Percentiles rank a stretch among this genome's conserved stretches.
Conservation (phyloP, 1,140 invertebrate species). For the Vanessa tameamea region DNA sequence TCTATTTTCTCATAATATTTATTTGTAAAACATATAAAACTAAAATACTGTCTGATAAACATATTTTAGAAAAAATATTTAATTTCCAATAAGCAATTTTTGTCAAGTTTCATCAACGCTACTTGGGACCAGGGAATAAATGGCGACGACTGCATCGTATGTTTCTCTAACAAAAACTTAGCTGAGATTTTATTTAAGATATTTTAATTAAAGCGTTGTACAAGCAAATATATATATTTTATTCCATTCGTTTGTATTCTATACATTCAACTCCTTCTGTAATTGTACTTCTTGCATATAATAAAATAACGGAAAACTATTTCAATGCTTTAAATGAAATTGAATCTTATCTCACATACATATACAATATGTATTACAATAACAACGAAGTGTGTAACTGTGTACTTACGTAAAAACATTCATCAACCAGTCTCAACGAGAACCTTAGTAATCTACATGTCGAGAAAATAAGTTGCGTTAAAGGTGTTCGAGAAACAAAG, state of each 20-base stretch:
- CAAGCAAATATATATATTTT: not conserved
- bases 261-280: not conserved
- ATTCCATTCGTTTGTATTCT: not conserved
- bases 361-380: conserved; percentile 1
- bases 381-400: conserved; percentile 5
- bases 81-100: no score
- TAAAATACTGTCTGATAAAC: no score
- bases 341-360: not conserved
- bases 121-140: no score
- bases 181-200: no score
- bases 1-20: no score
- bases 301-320: not conserved
- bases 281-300: not conserved
- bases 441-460: conserved; percentile 38
- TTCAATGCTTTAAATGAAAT: not conserved
- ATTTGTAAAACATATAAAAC: no score
- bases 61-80: no score
- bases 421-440: conserved; percentile 34
- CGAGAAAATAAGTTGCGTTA: conserved; percentile 32
- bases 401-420: conserved; percentile 28
- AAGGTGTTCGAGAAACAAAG: conserved; percentile 22
- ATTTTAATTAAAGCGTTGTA: not conserved
- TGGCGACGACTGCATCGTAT: no score
- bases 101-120: no score
- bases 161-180: no score